Evolutionary conservation across 2,113 vertebrate species (phyloP), one percentile per base, ranked within the genome.

Genomic region (Chunga burmeisteri): DNA sequence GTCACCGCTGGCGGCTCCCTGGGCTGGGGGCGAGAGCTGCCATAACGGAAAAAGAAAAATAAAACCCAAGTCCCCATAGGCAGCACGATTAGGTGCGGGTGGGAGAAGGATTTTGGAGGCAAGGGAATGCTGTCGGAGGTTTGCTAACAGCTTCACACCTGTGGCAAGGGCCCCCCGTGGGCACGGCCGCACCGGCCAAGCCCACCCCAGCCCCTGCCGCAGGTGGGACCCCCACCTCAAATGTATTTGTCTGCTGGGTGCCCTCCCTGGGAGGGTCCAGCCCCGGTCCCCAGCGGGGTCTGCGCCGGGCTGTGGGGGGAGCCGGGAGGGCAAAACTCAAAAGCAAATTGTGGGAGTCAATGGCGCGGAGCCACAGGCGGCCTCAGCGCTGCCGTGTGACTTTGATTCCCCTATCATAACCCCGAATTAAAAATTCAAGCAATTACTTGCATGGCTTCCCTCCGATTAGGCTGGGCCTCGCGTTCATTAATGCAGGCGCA

Each of bases 401-500:
- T 98, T 98, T 98, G 98, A 98, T 98, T 98, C 98, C 96, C 97
- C 97, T 98, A 98, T 98, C 98, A 98, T 98, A 97, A 97, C 98
- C 97, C 97, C 83, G 98, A 98, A 98, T 99, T 99, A 99, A 98
- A 98, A 98, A 99, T 99, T 98, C 99, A 98, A 94, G 99, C 98
- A 99, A 99, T 99, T 99, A 99, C 98, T 98, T 99, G 99, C 99
- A 99, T 99, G 98, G 99, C 98, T 99, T 99, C 98, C 98, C 99
- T 97, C 98, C 97, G 98, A 98, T 98, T 98, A 98, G 98, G 97
- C 98, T 42, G 95, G 98, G 98, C 98, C 97, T 96, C 83, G 98
- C 94, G 95, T 98, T 99, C 98, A 99, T 99, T 99, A 99, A 99
- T 99, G 99, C 99, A 97, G 40, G 94, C 82, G 97, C 99, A 99